Conservation (phyloP, 2,797 vertebrate species). For the Lithobates sylvaticus region DNA sequence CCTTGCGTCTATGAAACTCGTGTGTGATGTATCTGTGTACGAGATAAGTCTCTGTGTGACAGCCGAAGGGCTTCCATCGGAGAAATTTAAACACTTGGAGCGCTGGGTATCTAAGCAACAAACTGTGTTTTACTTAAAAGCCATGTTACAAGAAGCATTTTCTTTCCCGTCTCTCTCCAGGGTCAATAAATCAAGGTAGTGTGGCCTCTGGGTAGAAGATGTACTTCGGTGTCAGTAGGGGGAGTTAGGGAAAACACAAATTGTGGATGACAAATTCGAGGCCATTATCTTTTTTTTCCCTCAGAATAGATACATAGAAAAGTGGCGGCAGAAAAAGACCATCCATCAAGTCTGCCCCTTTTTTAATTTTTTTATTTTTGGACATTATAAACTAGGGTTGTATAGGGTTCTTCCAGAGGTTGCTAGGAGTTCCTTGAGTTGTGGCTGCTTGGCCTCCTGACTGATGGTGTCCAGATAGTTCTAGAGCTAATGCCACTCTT, state of each 20-base stretch:
- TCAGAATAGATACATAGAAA: no score
- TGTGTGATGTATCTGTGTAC: conserved; percentile 36
- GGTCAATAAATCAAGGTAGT: conserved; percentile 42
- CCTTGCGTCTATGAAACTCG: conserved; percentile 34
- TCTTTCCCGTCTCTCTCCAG: conserved; percentile 25
- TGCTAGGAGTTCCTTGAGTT: no score
- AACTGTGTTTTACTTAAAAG: conserved; percentile 41
- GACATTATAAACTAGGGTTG: no score
- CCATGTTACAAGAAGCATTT: conserved; percentile 44
- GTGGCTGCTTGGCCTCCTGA: no score
- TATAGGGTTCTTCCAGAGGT: no score
- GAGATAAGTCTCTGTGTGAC: conserved; percentile 37
- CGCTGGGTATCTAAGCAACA: conserved; percentile 26
- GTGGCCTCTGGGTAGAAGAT: conserved; percentile 6
- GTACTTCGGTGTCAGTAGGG: conserved; percentile 29
- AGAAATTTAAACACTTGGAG: conserved; percentile 24
- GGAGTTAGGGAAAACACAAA: conserved; percentile 21
- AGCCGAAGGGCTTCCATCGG: conserved; percentile 6
- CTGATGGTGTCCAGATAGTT: no score
- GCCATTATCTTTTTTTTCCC: conserved; percentile 14
- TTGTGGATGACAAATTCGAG: conserved; percentile 21
- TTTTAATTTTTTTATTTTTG: no score
- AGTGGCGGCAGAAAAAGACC: no score
- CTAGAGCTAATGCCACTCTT: no score
- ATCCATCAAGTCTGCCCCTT: no score